Percentiles rank a stretch among this genome's conserved stretches.
Evolutionary conservation across 1,140 invertebrate species (phyloP).

Genomic region (Coboldia fuscipes): DNA sequence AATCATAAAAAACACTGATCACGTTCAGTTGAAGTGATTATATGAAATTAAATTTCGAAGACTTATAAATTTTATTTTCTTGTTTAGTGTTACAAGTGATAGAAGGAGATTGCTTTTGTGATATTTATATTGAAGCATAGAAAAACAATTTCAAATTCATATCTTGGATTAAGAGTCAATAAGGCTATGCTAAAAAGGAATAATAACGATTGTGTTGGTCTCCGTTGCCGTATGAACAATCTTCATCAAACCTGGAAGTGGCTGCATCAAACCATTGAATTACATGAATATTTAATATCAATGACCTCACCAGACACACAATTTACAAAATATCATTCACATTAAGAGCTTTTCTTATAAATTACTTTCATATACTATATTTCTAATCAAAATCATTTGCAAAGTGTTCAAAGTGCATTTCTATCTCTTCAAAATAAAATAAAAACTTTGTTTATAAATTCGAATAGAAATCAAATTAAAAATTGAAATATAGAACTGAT

Average conservation of each 20-base stretch:
- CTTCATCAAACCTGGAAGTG: constrained; percentile 83
- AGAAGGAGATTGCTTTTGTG: no score
- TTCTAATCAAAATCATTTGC: constrained; percentile 6
- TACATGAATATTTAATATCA: constrained; percentile 67
- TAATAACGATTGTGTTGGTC: constrained; percentile 58
- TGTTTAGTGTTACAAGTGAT: no score
- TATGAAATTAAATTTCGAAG: no score
- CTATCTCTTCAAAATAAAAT: not conserved
- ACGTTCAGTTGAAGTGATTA: no score
- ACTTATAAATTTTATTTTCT: no score
- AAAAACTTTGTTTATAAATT: not conserved
- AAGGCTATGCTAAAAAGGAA: constrained; percentile 61
- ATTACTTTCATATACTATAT: constrained; percentile 5
- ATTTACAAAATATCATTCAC: constrained; percentile 24
- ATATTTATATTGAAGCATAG: no score
- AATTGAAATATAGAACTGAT: not conserved
- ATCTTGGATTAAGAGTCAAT: not conserved
- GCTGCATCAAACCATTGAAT: constrained; percentile 66
- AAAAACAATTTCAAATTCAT: not conserved
- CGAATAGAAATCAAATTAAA: not conserved
- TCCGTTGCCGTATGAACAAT: constrained; percentile 59
- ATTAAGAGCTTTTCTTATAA: constrained; percentile 5
- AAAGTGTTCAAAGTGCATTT: constrained; percentile 7
- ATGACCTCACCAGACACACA: constrained; percentile 50
- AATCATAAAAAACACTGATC: no score